Evolutionary conservation across 2,888 invertebrate species (phyloP), one percentile per base, ranked within the genome.

Genomic region (Brachyopa scutellaris): DNA sequence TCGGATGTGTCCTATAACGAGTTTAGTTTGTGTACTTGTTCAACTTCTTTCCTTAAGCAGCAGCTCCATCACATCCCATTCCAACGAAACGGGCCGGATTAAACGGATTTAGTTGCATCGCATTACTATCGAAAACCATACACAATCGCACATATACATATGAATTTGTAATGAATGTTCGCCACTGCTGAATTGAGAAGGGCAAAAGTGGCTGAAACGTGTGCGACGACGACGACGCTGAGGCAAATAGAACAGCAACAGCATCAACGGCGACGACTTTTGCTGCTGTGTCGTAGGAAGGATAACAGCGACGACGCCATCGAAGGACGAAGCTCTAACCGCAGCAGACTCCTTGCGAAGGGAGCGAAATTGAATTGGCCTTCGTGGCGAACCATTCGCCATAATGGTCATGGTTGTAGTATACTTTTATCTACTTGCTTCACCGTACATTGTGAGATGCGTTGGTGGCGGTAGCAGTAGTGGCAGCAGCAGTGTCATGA

Each of bases 341-440:
- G 15, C 82, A 76, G 53, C 47, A 42, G 49, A 61, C 47, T 64
- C 33, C 40, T 62, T 61, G 55, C 62, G 55, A 61, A 72, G 57
- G 70, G 47, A 76, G 33, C 66, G 36, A 78, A 83, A 83, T 83
- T 83, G 78, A 83, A 78, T 84, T 84, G 76, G 61, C 79, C 66
- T 62, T 70, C 42, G 72, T 64, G 47, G 61, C 84, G 78, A 85
- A 77, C 72, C 51, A 59, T 74, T 82, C 85, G 85, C 86, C 87
- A 88, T 88, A 88, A 90, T 90, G 89, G 88, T 89, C 87, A 89
- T 90, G 90, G 88, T 88, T 87, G 88, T 88, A 88, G 87, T 87
- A 84, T 86, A 86, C 84, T 86, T 88, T 86, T 87, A 88, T 86
- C 87, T 84, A 80, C 84, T 83, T 64, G 77, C 85, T 85, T 86